phyloP scores from a whole-genome alignment of 2,797 vertebrate genomes.

The Gambusia yucatana region DNA sequence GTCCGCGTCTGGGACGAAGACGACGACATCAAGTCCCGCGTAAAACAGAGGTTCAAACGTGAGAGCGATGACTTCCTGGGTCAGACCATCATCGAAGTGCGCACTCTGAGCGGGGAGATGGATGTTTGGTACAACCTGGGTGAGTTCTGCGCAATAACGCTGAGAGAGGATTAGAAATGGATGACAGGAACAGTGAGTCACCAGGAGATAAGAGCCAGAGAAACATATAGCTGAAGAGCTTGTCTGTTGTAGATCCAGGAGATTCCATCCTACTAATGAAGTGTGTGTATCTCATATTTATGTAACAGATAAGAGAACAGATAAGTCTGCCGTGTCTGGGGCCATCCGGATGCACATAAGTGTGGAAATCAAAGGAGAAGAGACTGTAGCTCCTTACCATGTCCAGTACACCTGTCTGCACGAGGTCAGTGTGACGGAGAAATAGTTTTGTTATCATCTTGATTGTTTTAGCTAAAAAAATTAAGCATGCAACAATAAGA shows the following conservation, averaged over 20 bases:
- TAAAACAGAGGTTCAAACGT: constrained; percentile 95
- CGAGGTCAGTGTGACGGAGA: constrained; percentile 81
- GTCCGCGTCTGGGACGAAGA: constrained; percentile 98
- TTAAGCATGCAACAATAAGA: background rate
- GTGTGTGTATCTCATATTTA: constrained; percentile 33
- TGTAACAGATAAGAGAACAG: constrained; percentile 92
- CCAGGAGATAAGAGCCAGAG: constrained; percentile 26
- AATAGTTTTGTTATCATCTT: constrained; percentile 17
- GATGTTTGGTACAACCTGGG: constrained; percentile 99
- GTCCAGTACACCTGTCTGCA: constrained; percentile 98
- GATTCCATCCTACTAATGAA: constrained; percentile 32
- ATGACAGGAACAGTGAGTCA: constrained; percentile 25
- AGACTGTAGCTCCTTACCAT: constrained; percentile 96
- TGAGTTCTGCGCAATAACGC: constrained; percentile 65
- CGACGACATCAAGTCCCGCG: constrained; percentile 95
- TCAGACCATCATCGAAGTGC: constrained; percentile 97
- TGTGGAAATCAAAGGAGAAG: constrained; percentile 98
- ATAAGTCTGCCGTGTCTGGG: constrained; percentile 95
- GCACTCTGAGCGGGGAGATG: constrained; percentile 97
- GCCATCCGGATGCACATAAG: constrained; percentile 98
- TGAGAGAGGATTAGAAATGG: constrained; percentile 20
- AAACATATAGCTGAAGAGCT: constrained; percentile 33
- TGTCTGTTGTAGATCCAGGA: constrained; percentile 31
- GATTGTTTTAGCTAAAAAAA: background rate
- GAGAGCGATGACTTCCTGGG: constrained; percentile 97